phyloP scores from a whole-genome alignment of 2,113 vertebrate genomes.

The Semicossyphus pulcher region DNA sequence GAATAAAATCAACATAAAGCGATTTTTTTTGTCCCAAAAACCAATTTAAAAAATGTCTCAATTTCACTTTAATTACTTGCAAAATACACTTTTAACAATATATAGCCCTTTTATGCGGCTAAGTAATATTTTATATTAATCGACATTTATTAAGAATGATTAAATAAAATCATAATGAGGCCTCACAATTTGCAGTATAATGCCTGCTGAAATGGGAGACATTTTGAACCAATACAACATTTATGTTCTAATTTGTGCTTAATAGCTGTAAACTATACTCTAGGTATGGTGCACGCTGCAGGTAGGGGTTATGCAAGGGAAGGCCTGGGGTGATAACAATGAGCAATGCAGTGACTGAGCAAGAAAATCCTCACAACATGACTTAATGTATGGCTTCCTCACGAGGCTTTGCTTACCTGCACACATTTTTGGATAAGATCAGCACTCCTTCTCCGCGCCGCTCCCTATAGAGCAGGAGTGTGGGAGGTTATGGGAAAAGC shows the following conservation, averaged over 20 bases:
- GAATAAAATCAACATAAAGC: too few relatives aligned
- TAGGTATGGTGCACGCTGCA: background rate
- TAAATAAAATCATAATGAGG: too few relatives aligned
- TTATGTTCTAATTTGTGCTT: background rate
- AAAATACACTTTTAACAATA: too few relatives aligned
- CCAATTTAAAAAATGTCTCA: too few relatives aligned
- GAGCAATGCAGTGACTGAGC: slow-evolving; percentile 60
- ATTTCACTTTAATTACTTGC: too few relatives aligned
- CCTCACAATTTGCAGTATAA: too few relatives aligned
- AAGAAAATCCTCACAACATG: slow-evolving; percentile 52
- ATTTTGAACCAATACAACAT: too few relatives aligned
- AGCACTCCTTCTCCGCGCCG: slow-evolving; percentile 65
- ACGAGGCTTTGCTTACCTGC: slow-evolving; percentile 70
- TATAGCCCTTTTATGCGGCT: too few relatives aligned
- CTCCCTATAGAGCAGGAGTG: slow-evolving; percentile 28
- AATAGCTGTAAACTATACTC: background rate
- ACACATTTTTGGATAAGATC: slow-evolving; percentile 77
- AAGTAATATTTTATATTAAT: too few relatives aligned
- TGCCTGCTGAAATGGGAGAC: too few relatives aligned
- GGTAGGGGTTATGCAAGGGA: background rate
- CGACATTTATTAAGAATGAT: too few relatives aligned
- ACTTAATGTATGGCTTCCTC: slow-evolving; percentile 68
- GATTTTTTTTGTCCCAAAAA: too few relatives aligned
- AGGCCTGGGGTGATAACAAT: slow-evolving; percentile 48
- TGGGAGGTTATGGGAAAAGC: slow-evolving; percentile 52